These are phyloP conservation scores for Monoplex corrugatus DNA, from an alignment of 2,888 invertebrate genomes.

Conservation along the genomic window DNA sequence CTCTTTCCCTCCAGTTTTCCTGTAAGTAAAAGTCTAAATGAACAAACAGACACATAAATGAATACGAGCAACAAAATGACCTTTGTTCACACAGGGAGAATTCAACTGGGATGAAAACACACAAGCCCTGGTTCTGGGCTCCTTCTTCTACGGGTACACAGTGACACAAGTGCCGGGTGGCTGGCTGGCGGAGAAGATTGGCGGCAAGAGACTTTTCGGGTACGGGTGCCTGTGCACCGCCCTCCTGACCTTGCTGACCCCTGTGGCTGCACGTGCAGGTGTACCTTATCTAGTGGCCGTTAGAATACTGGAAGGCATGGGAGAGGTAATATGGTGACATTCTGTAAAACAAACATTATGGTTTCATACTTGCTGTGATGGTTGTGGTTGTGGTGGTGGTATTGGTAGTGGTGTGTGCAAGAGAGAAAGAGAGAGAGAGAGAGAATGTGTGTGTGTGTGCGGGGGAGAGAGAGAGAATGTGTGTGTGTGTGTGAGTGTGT, in stretches of 20 bases:
- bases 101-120: constrained; percentile 76
- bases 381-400: constrained; percentile 37
- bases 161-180: constrained; percentile 80
- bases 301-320: constrained; percentile 90
- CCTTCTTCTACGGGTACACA: constrained; percentile 81
- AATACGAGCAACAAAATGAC: too few species aligned
- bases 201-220: constrained; percentile 92
- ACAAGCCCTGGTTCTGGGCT: constrained; percentile 77
- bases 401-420: constrained; percentile 2
- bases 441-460: background rate
- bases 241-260: constrained; percentile 90
- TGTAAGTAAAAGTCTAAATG: too few species aligned
- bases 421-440: background rate
- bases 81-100: too few species aligned
- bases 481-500: background rate
- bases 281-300: constrained; percentile 88
- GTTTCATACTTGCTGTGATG: background rate
- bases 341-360: too few species aligned
- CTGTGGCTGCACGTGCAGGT: constrained; percentile 88
- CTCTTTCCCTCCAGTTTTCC: background rate
- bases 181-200: constrained; percentile 89
- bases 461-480: background rate
- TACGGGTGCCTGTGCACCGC: constrained; percentile 91
- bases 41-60: too few species aligned
- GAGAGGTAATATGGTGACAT: constrained; percentile 85